A percentile compares a stretch with the other conserved stretches of the same genome.
These are phyloP conservation scores for Mythimna pallens DNA, from an alignment of 2,888 invertebrate genomes.

Conservation along the genomic window DNA sequence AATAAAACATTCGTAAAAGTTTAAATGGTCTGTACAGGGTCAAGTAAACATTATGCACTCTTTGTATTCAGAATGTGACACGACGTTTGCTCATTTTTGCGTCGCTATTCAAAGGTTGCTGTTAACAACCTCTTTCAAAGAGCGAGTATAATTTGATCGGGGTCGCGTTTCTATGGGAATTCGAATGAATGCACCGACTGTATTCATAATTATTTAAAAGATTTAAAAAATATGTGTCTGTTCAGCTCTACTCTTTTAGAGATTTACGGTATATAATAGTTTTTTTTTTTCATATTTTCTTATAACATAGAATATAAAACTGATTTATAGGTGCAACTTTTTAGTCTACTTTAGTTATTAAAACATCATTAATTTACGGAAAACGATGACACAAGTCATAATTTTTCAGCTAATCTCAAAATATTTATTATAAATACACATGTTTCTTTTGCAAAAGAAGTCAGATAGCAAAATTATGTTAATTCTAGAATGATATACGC, in stretches of 20 bases:
- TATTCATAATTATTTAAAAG: slow-evolving; percentile 58
- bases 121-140: slow-evolving; percentile 90
- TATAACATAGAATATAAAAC: not conserved
- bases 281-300: not conserved
- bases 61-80: slow-evolving; percentile 83
- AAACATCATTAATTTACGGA: not conserved
- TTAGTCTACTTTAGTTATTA: not conserved
- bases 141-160: slow-evolving; percentile 89
- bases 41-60: slow-evolving; percentile 87
- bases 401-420: slow-evolving; percentile 9
- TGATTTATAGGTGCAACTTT: not conserved
- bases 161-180: slow-evolving; percentile 89
- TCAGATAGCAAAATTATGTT: slow-evolving; percentile 77
- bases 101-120: slow-evolving; percentile 88
- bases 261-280: not conserved
- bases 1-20: slow-evolving; percentile 83
- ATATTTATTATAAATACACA: slow-evolving; percentile 29
- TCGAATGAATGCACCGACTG: slow-evolving; percentile 74
- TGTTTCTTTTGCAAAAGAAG: slow-evolving; percentile 58
- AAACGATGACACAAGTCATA: not conserved
- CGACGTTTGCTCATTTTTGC: slow-evolving; percentile 89
- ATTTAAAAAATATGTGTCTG: slow-evolving; percentile 16
- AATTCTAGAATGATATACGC: slow-evolving; percentile 77
- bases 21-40: slow-evolving; percentile 84
- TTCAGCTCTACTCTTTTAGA: slow-evolving; percentile 10